These are phyloP conservation scores for Meloidogyne hapla DNA, from an alignment of 1,140 invertebrate genomes.

Conservation along the genomic window DNA sequence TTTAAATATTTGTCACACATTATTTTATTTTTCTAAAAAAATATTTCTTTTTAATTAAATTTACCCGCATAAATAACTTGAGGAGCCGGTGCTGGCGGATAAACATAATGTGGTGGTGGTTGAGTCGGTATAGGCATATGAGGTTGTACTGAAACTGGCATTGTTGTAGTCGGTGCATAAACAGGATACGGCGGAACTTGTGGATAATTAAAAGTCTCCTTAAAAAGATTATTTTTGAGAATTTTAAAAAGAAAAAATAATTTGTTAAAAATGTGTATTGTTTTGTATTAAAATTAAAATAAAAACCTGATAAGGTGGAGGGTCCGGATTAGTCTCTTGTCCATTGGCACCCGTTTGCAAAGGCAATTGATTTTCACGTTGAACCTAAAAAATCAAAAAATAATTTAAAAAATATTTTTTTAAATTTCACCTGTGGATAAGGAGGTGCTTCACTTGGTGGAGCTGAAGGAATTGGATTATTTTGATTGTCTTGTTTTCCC, in stretches of 20 bases:
- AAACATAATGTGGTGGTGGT: constrained; percentile 27
- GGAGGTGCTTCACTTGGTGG: not conserved
- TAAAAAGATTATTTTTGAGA: not conserved
- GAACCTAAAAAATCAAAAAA: not conserved
- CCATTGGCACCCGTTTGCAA: constrained; percentile 11
- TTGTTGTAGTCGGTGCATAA: constrained; percentile 18
- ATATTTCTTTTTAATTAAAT: not conserved
- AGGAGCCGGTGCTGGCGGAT: constrained; percentile 25
- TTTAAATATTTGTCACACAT: too few species aligned
- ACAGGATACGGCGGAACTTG: constrained; percentile 33
- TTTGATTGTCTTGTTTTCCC: not conserved
- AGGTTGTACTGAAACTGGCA: constrained; percentile 27
- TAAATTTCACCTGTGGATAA: not conserved
- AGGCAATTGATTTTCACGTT: constrained; percentile 13
- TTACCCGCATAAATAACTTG: constrained; percentile 23
- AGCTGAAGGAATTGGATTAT: constrained; percentile 7
- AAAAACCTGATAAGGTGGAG: constrained; percentile 41
- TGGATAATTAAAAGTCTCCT: constrained; percentile 30
- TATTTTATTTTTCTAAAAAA: too few species aligned
- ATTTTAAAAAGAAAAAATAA: not conserved
- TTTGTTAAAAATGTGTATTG: too few species aligned
- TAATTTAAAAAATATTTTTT: not conserved
- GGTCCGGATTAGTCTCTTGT: constrained; percentile 20
- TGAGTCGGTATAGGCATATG: not conserved
- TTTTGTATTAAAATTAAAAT: too few species aligned